Percentiles rank a stretch among this genome's conserved stretches.
Evolutionary conservation across 1,140 invertebrate species (phyloP).

Genomic region (Bombus soroeensis): DNA sequence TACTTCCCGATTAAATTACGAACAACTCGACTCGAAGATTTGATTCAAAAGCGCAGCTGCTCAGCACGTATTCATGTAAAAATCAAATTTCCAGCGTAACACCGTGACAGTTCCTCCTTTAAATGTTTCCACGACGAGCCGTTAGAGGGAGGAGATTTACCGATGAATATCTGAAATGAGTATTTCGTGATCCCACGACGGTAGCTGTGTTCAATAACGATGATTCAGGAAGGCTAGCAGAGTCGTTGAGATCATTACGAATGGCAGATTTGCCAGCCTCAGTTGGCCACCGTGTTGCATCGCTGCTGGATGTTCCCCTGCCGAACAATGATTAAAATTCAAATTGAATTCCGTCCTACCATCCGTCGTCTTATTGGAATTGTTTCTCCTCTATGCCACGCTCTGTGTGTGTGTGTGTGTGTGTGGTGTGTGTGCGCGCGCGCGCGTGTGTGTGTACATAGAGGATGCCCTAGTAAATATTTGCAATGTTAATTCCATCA

Average conservation of each 20-base stretch:
- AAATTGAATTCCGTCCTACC: slow-evolving; percentile 38
- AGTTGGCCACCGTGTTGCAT: slow-evolving; percentile 89
- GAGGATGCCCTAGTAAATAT: not conserved
- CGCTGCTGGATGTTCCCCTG: slow-evolving; percentile 91
- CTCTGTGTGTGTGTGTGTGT: not conserved
- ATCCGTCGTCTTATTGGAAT: slow-evolving; percentile 46
- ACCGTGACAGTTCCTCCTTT: not conserved
- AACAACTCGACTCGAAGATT: not conserved
- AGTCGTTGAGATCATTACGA: slow-evolving; percentile 80
- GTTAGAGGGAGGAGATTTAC: not conserved
- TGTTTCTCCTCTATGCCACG: slow-evolving; percentile 7
- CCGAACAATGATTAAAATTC: slow-evolving; percentile 57
- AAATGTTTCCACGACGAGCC: not conserved
- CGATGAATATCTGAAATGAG: slow-evolving; percentile 20
- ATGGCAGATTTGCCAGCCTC: slow-evolving; percentile 81
- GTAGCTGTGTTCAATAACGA: slow-evolving; percentile 70
- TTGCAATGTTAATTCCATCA: slow-evolving; percentile 1
- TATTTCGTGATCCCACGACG: slow-evolving; percentile 15
- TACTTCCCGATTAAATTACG: slow-evolving; percentile 19
- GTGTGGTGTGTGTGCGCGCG: accelerated
- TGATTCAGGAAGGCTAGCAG: slow-evolving; percentile 80
- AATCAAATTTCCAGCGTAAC: slow-evolving; percentile 14
- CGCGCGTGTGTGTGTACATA: too few relatives aligned
- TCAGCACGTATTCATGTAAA: not conserved
- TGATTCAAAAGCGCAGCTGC: not conserved